These are phyloP conservation scores for Microplitis mediator DNA, from an alignment of 1,140 invertebrate genomes.

Conservation along the genomic window DNA sequence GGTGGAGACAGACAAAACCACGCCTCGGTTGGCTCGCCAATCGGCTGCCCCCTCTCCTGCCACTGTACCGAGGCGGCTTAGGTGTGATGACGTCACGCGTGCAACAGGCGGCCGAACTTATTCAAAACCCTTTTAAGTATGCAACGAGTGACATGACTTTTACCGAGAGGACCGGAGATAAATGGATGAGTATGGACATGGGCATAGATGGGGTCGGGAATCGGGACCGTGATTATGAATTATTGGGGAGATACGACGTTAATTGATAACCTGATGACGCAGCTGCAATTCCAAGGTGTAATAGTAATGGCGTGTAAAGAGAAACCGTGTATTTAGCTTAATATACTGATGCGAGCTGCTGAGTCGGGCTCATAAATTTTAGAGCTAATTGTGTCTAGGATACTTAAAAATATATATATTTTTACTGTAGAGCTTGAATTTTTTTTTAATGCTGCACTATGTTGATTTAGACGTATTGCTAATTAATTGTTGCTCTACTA, in stretches of 20 bases:
- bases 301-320: constrained; percentile 62
- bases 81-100: constrained; percentile 51
- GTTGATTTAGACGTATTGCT: no score
- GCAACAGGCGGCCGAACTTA: constrained; percentile 54
- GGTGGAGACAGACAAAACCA: constrained; percentile 56
- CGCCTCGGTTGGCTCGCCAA: constrained; percentile 58
- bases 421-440: no score
- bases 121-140: background rate
- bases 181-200: background rate
- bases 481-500: no score
- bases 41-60: constrained; percentile 36
- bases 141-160: no score
- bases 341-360: constrained; percentile 49
- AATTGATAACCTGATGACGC: constrained; percentile 62
- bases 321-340: constrained; percentile 59
- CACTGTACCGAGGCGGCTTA: constrained; percentile 18
- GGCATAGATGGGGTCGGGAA: no score
- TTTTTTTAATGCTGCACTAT: no score
- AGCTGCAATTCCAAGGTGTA: constrained; percentile 58
- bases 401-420: no score
- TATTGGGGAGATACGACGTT: constrained; percentile 54
- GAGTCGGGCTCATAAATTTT: no score
- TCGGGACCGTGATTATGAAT: constrained; percentile 50
- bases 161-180: background rate
- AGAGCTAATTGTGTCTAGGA: background rate